A percentile compares a stretch with the other conserved stretches of the same genome.
Evolutionary conservation across 2,797 vertebrate genomes (phyloP).

Genomic region (Mus caroli): DNA sequence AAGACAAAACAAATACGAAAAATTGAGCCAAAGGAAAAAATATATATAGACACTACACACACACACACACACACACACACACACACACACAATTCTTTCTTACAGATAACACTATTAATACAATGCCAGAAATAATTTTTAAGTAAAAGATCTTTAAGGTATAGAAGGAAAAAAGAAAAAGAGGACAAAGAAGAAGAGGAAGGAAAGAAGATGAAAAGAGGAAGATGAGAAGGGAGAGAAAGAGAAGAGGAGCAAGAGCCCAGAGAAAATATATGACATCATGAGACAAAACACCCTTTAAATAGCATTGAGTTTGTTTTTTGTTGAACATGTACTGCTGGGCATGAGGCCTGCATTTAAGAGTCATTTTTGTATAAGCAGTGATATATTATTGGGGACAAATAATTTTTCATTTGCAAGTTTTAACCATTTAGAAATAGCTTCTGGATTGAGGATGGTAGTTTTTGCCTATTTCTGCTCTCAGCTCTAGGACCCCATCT

Average conservation of each 20-base stretch:
- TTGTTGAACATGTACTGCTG: too few relatives aligned
- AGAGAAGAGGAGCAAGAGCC: neutral
- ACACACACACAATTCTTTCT: too few relatives aligned
- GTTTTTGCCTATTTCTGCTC: neutral
- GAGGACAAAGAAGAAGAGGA: too few relatives aligned
- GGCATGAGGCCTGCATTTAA: too few relatives aligned
- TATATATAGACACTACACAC: neutral
- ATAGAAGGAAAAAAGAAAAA: neutral
- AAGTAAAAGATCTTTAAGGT: neutral
- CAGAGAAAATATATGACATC: neutral
- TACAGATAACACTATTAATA: neutral
- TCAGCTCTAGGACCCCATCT: neutral
- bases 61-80: too few relatives aligned
- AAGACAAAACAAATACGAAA: neutral
- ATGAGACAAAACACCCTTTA: neutral
- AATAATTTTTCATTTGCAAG: neutral
- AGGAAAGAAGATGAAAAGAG: too few relatives aligned
- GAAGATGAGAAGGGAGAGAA: accelerated
- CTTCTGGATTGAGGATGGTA: neutral
- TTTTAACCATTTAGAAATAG: neutral
- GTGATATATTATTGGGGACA: neutral
- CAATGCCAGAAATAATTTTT: neutral
- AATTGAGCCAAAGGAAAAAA: neutral
- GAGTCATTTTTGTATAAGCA: too few relatives aligned
- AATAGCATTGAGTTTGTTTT: too few relatives aligned